phyloP scores from a whole-genome alignment of 2,888 invertebrate species.

The Mallateleia sp. region DNA sequence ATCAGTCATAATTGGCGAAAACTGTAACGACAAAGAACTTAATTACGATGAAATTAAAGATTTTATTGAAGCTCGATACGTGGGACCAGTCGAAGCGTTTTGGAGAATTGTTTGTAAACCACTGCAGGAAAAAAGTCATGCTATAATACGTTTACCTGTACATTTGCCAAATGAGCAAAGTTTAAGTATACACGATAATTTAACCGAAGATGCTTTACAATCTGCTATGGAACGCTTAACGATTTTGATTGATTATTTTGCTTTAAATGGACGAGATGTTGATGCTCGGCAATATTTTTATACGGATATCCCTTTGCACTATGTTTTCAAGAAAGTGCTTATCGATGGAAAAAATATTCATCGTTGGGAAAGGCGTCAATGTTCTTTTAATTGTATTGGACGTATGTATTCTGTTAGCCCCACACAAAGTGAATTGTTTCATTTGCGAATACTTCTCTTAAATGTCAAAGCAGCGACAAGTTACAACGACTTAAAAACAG shows the following conservation, averaged over 20 bases:
- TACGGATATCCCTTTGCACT: neutral
- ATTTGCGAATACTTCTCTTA: neutral
- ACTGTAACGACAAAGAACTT: neutral
- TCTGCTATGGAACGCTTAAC: neutral
- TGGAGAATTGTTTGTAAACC: neutral
- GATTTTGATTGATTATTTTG: neutral
- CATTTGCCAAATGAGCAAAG: constrained; percentile 20
- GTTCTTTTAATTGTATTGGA: neutral
- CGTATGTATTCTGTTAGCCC: neutral
- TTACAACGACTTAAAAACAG: neutral
- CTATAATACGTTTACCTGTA: neutral
- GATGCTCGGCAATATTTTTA: constrained; percentile 12
- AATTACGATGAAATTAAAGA: constrained; percentile 53
- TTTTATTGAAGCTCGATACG: constrained; percentile 48
- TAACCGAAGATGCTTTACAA: neutral
- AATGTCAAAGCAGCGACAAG: constrained; percentile 2
- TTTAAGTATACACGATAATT: constrained; percentile 5
- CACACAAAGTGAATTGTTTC: neutral
- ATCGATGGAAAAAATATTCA: constrained; percentile 4
- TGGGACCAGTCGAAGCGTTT: neutral
- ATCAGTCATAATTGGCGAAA: neutral
- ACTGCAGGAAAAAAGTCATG: neutral
- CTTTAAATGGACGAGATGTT: neutral
- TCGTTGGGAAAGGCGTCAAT: constrained; percentile 18
- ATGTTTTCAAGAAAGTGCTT: constrained; percentile 11